Evolutionary conservation across 2,888 invertebrate genomes (phyloP).

Genomic region (Stegophylla sp.): DNA sequence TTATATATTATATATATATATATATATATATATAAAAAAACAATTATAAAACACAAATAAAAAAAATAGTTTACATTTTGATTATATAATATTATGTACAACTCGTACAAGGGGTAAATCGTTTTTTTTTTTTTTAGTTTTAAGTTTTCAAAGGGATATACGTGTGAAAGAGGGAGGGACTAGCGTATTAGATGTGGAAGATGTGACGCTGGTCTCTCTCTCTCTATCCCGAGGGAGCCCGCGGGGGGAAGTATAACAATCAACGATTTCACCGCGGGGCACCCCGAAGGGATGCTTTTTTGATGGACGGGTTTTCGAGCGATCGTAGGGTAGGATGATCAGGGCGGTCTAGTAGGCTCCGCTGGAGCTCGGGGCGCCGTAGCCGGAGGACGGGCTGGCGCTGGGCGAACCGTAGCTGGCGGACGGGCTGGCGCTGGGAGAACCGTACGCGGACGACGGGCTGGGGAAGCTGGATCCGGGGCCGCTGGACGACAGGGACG

Average conservation of each 20-base stretch:
- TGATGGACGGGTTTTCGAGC: too few relatives aligned
- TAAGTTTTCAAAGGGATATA: too few relatives aligned
- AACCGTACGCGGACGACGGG: constrained; percentile 62
- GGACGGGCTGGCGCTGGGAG: constrained; percentile 62
- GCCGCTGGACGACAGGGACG: constrained; percentile 61
- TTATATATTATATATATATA: not conserved
- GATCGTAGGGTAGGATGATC: too few relatives aligned
- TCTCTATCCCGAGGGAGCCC: too few relatives aligned
- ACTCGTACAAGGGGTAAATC: not conserved
- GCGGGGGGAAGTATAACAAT: constrained; percentile 50
- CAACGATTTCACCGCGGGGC: constrained; percentile 36
- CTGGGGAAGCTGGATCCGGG: constrained; percentile 60
- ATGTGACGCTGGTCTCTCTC: constrained; percentile 15
- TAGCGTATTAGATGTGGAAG: not conserved
- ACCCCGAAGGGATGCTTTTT: too few relatives aligned
- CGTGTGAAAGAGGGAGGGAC: not conserved
- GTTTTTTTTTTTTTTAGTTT: not conserved
- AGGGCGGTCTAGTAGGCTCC: constrained; percentile 62
- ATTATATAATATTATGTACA: not conserved
- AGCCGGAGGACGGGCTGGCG: constrained; percentile 62
- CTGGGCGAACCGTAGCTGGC: constrained; percentile 63
- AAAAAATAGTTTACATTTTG: constrained; percentile 32
- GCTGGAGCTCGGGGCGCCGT: constrained; percentile 63
- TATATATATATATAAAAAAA: not conserved
- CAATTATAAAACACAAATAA: constrained; percentile 20